phyloP scores from a whole-genome alignment of 2,797 vertebrate genomes.

The Ibycter americanus region DNA sequence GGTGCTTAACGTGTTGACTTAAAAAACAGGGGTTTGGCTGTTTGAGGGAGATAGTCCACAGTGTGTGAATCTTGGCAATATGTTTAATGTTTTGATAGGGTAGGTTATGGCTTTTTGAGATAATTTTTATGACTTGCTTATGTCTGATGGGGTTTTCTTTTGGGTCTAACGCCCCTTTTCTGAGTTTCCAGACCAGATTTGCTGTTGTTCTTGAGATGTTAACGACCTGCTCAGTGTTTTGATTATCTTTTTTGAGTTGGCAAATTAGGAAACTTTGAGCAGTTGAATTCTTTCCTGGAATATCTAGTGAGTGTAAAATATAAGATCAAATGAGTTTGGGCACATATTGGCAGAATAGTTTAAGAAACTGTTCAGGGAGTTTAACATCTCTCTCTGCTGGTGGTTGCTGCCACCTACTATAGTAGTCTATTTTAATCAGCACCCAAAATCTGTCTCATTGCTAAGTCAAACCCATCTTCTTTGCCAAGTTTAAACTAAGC shows the following conservation, averaged over 20 bases:
- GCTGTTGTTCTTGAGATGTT: background rate
- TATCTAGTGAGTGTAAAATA: background rate
- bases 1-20: background rate
- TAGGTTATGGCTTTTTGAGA: background rate
- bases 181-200: background rate
- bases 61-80: background rate
- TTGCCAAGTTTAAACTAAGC: background rate
- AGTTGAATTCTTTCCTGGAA: background rate
- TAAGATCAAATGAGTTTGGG: background rate
- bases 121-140: background rate
- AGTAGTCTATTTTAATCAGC: background rate
- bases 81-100: background rate
- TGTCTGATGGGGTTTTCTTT: background rate
- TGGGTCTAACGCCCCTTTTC: background rate
- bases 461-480: background rate
- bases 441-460: background rate
- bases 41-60: background rate
- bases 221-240: background rate
- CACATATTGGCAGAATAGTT: background rate
- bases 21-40: background rate
- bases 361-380: background rate
- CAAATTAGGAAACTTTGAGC: background rate
- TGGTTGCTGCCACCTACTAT: background rate
- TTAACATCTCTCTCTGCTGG: background rate
- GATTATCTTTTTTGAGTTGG: background rate